A percentile compares a stretch with the other conserved stretches of the same genome.
These are phyloP conservation scores for Leucophenga maculata DNA, from an alignment of 2,888 invertebrate species.

Conservation along the genomic window DNA sequence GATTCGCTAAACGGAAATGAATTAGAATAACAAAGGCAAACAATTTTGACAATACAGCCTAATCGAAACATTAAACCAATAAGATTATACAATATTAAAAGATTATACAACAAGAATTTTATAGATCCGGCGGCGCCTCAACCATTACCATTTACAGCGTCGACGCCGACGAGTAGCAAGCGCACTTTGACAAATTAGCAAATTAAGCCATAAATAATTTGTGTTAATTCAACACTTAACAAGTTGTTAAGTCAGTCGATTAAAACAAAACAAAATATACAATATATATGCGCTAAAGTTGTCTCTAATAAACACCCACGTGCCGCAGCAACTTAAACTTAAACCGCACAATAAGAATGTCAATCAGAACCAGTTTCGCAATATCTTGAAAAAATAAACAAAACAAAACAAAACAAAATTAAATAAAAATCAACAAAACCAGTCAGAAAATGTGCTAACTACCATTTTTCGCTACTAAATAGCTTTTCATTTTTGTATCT, in stretches of 20 bases:
- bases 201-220: slow-evolving; percentile 21
- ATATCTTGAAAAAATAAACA: not conserved
- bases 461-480: not conserved
- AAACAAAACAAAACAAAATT: not conserved
- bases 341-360: not conserved
- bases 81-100: no score
- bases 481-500: not conserved
- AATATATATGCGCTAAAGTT: no score
- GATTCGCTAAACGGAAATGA: not conserved
- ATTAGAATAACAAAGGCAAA: not conserved
- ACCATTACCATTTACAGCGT: not conserved
- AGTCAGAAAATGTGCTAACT: not conserved
- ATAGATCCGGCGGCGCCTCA: not conserved
- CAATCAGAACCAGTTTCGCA: slow-evolving; percentile 17
- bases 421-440: not conserved
- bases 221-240: slow-evolving; percentile 20
- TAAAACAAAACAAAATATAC: no score
- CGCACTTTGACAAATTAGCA: slow-evolving; percentile 11
- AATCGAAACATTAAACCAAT: not conserved
- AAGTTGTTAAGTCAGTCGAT: slow-evolving; percentile 9
- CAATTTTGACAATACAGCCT: not conserved
- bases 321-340: not conserved
- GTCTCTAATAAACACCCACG: slow-evolving; percentile 4
- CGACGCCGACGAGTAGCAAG: no score
- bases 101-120: no score